Percentiles rank a stretch among this genome's conserved stretches.
These are phyloP conservation scores for Tenodera sinensis DNA, from an alignment of 2,888 invertebrate species.

Conservation along the genomic window DNA sequence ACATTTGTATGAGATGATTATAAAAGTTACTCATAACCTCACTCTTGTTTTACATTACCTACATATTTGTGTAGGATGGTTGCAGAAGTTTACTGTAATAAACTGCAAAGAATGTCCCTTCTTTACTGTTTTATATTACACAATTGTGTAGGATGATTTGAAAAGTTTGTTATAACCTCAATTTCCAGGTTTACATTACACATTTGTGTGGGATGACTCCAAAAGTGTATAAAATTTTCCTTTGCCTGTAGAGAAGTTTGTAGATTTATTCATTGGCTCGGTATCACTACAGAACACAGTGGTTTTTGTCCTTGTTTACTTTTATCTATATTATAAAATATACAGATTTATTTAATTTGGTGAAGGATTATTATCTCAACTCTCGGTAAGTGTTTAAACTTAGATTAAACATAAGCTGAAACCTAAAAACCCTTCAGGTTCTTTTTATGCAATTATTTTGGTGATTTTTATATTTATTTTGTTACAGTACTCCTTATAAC, in stretches of 20 bases:
- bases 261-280: not conserved
- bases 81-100: no score
- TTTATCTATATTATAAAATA: not conserved
- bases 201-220: not conserved
- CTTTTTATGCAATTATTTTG: not conserved
- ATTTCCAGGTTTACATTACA: no score
- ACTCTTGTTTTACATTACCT: no score
- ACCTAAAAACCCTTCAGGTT: not conserved
- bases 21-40: no score
- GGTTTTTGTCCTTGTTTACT: not conserved
- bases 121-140: no score
- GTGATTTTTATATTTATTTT: not conserved
- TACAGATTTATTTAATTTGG: not conserved
- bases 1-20: no score
- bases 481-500: not conserved
- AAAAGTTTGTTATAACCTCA: no score
- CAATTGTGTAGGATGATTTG: no score
- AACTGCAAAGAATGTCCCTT: no score
- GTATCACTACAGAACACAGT: not conserved
- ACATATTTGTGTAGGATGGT: no score
- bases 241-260: not conserved
- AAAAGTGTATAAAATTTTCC: not conserved
- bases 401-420: not conserved
- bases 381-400: not conserved
- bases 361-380: not conserved